Evolutionary conservation across 2,797 vertebrate species (phyloP).

Genomic region (Labroides dimidiatus): DNA sequence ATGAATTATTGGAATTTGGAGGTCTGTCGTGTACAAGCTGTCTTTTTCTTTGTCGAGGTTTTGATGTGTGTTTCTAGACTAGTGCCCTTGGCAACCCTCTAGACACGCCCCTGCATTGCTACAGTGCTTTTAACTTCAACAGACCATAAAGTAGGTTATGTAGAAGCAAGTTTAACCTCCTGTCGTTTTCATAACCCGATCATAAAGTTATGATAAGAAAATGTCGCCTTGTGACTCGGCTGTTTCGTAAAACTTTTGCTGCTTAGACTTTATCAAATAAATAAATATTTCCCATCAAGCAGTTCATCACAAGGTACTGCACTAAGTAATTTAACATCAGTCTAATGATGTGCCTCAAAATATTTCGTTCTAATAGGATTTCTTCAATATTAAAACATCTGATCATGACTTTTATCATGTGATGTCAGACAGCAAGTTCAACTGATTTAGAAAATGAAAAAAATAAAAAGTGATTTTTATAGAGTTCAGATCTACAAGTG

Average conservation of each 20-base stretch:
- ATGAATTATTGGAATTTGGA: too few relatives aligned
- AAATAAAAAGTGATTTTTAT: slow-evolving; percentile 3
- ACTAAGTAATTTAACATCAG: too few relatives aligned
- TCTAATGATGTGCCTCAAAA: neutral
- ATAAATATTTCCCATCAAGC: slow-evolving; percentile 1
- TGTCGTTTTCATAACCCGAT: slow-evolving; percentile 13
- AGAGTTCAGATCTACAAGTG: slow-evolving; percentile 17
- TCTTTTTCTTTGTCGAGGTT: too few relatives aligned
- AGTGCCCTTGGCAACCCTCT: too few relatives aligned
- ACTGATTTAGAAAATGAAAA: slow-evolving; percentile 9
- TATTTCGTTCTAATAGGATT: slow-evolving; percentile 6
- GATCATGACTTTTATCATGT: slow-evolving; percentile 4
- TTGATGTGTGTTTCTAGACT: too few relatives aligned
- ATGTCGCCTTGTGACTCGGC: neutral
- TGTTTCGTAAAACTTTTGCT: neutral
- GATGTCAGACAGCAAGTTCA: neutral
- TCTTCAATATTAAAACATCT: neutral
- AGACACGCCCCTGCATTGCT: too few relatives aligned
- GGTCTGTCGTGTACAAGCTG: too few relatives aligned
- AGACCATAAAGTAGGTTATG: slow-evolving; percentile 2
- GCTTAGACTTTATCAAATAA: slow-evolving; percentile 12
- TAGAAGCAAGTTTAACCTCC: neutral
- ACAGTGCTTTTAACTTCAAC: neutral
- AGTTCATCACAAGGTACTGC: too few relatives aligned
- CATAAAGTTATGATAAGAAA: slow-evolving; percentile 17